Percentiles rank a stretch among this genome's conserved stretches.
phyloP scores from a whole-genome alignment of 2,797 vertebrate genomes.

The Phalanger gymnotis region DNA sequence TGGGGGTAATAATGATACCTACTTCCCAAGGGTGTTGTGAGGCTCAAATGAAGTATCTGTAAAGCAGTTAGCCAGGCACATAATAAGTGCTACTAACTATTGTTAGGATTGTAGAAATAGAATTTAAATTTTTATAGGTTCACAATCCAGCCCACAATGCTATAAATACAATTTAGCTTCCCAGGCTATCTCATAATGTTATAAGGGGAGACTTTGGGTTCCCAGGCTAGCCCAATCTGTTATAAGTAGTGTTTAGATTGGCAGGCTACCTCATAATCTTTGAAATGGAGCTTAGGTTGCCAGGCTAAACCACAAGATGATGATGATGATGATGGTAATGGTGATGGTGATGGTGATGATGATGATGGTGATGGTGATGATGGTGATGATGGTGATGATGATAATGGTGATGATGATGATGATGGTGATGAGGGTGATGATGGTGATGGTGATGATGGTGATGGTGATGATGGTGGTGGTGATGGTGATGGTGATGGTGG shows the following conservation, averaged over 20 bases:
- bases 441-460: fast-evolving
- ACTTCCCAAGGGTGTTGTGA: background rate
- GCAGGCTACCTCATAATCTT: background rate
- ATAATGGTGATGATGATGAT: background rate
- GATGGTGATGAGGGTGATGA: background rate
- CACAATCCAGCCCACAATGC: background rate
- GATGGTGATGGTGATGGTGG: fast-evolving
- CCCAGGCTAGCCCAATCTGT: background rate
- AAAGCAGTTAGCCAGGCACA: background rate
- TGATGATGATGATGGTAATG: too few relatives aligned
- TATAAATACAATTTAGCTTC: background rate
- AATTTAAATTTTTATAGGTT: background rate
- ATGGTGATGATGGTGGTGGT: background rate
- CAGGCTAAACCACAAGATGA: too few relatives aligned
- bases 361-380: background rate
- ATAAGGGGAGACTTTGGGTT: background rate
- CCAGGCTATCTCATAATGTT: background rate
- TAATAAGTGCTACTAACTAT: background rate
- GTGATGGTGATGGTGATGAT: fast-evolving
- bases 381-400: fast-evolving
- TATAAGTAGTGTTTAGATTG: too few relatives aligned
- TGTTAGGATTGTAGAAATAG: background rate
- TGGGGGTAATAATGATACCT: background rate
- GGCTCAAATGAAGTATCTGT: background rate
- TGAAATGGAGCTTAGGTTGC: background rate